Percentiles rank a stretch among this genome's conserved stretches.
Evolutionary conservation across 2,797 vertebrate genomes (phyloP).

Genomic region (Natrix natrix): DNA sequence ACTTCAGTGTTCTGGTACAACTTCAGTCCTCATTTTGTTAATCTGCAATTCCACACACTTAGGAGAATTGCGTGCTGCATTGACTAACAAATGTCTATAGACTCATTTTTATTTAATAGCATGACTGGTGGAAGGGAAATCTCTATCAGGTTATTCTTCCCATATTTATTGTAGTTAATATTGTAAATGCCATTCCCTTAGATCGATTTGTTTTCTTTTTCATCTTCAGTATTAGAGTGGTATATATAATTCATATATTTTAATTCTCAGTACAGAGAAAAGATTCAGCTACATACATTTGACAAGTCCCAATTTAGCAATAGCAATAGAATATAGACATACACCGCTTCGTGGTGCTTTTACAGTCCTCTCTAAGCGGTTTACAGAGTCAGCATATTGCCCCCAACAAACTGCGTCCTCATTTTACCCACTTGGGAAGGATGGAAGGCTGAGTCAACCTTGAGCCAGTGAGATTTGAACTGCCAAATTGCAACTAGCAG

Average conservation of each 20-base stretch:
- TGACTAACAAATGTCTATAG: not conserved
- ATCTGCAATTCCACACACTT: not conserved
- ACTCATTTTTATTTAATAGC: not conserved
- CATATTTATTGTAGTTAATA: not conserved
- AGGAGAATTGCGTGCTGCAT: not conserved
- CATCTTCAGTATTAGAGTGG: not conserved
- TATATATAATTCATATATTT: not conserved
- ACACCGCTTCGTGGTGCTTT: no score
- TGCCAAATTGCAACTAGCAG: no score
- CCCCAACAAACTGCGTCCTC: no score
- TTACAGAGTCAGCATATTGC: no score
- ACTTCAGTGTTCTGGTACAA: not conserved
- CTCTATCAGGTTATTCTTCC: not conserved
- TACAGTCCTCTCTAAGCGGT: no score
- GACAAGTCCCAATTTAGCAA: not conserved
- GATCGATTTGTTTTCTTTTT: not conserved
- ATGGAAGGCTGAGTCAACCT: no score
- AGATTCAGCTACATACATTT: not conserved
- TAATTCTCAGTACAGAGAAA: not conserved
- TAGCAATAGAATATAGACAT: no score
- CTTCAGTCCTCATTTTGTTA: not conserved
- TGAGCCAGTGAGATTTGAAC: no score
- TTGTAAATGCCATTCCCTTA: not conserved
- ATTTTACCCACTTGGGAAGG: no score
- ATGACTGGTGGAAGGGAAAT: not conserved